Percentiles rank a stretch among this genome's conserved stretches.
These are phyloP conservation scores for Drosophila pallidifrons DNA, from an alignment of 1,140 invertebrate species.

Conservation along the genomic window DNA sequence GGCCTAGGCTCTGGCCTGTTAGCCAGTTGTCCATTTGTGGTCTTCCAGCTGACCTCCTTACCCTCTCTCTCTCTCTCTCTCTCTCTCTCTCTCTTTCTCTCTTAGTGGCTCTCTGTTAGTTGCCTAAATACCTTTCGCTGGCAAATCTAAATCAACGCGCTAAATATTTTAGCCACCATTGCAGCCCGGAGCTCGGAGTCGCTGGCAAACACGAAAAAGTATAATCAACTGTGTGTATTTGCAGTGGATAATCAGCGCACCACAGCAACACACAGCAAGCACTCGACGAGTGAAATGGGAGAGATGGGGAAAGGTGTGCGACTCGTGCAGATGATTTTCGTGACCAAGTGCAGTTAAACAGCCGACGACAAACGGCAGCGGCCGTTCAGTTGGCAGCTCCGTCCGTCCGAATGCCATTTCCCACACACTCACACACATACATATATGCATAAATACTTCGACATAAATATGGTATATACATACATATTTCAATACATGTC, in stretches of 20 bases:
- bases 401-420: constrained; percentile 48
- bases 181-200: constrained; percentile 51
- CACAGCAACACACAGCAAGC: constrained; percentile 32
- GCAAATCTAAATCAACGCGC: constrained; percentile 81
- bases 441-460: constrained; percentile 3
- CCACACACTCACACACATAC: constrained; percentile 20
- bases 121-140: constrained; percentile 79
- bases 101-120: constrained; percentile 3
- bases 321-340: constrained; percentile 73
- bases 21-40: constrained; percentile 68
- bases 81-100: background rate
- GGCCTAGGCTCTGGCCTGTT: constrained; percentile 44
- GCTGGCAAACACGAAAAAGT: constrained; percentile 77
- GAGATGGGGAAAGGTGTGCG: background rate
- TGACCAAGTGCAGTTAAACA: constrained; percentile 83
- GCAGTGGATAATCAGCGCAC: constrained; percentile 78
- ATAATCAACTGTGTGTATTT: constrained; percentile 82
- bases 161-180: constrained; percentile 79
- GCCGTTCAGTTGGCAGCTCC: constrained; percentile 57
- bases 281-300: background rate
- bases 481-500: background rate
- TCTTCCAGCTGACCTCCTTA: constrained; percentile 18
- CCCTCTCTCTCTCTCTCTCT: background rate
- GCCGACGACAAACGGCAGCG: constrained; percentile 67
- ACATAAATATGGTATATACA: constrained; percentile 11